Evolutionary conservation across 2,888 invertebrate species (phyloP), one percentile per base, ranked within the genome.

Genomic region (Maniola hyperantus): DNA sequence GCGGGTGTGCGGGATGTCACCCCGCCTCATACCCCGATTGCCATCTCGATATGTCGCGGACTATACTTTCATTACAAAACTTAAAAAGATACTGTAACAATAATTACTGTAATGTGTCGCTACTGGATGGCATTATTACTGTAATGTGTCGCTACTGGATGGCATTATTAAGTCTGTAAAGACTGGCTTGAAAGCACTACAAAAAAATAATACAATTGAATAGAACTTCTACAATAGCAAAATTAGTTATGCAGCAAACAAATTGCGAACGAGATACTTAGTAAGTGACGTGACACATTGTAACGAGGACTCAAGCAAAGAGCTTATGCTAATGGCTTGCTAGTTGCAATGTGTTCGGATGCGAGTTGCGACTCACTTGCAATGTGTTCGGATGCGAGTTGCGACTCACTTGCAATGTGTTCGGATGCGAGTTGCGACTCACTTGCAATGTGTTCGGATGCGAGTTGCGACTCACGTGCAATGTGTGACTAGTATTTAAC

Each of bases 311-410:
- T 26, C 26, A 10, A 11, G 20, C 6, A 26, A 26, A 26, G 26
- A 20, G 51, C 51, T 51, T 51, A 51, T 51, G 26, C 26, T 26
- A 51, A 51, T 51, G 26, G 18, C 6, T 50, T 26, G 44, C 13
- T 44, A 44, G n/a, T 10, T 4, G 39, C 44, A 6, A 0, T 44
- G 11, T 44, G n/a, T n/a, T 44, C 44, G 5, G 13, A 44, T 13
- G n/a, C n/a, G 13, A n/a, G 13, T n/a, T 13, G n/a, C n/a, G 13
- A n/a, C 44, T 44, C 5, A 13, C 44, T n/a, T 44, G 44, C 44
- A 44, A n/a, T 44, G n/a, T 44, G 42, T n/a, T 5, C 44, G 5
- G 13, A 44, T 13, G n/a, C n/a, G n/a, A n/a, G n/a, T n/a, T n/a
- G n/a, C n/a, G 13, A n/a, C 44, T 44, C 5, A 13, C 44, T n/a